Evolutionary conservation across 2,113 vertebrate species (phyloP).

Genomic region (Oreotrochilus melanogaster): DNA sequence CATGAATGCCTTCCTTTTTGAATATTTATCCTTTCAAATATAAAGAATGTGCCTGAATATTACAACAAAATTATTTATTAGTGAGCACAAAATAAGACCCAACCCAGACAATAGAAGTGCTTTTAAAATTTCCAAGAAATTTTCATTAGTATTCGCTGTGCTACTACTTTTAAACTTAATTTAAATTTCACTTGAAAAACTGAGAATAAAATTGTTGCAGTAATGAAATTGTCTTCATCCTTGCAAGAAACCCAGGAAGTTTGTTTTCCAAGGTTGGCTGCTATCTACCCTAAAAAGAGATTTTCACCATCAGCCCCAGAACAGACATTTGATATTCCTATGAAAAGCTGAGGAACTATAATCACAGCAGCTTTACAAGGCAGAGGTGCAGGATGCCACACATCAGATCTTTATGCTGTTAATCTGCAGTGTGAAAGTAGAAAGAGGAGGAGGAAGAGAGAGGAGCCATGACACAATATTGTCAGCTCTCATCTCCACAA

Average conservation of each 20-base stretch:
- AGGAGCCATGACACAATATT: neutral
- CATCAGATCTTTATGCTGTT: neutral
- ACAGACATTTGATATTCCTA: neutral
- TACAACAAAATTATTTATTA: neutral
- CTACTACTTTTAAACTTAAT: neutral
- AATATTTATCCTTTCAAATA: neutral
- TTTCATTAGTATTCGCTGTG: neutral
- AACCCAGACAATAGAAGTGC: neutral
- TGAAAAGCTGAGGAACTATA: neutral
- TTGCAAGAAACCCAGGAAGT: neutral
- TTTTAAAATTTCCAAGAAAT: neutral
- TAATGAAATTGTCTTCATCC: neutral
- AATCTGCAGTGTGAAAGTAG: neutral
- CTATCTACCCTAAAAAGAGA: neutral
- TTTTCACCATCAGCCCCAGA: neutral
- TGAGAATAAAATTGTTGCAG: neutral
- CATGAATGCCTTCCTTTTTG: too few relatives aligned
- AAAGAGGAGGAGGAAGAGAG: neutral
- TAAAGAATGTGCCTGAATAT: neutral
- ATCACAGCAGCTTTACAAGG: neutral
- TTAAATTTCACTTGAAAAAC: neutral
- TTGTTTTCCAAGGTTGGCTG: neutral
- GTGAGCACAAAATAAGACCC: neutral
- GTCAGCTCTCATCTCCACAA: neutral
- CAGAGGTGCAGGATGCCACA: conserved; percentile 12